phyloP scores from a whole-genome alignment of 2,797 vertebrate genomes.

The Perodicticus potto region DNA sequence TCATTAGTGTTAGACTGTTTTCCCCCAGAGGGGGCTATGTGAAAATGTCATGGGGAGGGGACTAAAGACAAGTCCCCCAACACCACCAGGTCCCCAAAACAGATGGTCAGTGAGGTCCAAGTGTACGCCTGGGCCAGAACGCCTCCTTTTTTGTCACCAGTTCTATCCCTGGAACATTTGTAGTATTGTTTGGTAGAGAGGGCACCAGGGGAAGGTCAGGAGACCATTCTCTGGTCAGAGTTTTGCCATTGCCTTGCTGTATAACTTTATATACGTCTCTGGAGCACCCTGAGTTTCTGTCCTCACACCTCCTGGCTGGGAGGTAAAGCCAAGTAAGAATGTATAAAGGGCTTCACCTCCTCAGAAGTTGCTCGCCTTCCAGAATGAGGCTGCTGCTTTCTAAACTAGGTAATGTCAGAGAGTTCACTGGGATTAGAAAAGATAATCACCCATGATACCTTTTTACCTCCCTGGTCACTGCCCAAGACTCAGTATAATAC shows the following conservation, averaged over 20 bases:
- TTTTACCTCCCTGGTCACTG: constrained; percentile 72
- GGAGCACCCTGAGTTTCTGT: background rate
- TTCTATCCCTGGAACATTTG: background rate
- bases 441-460: constrained; percentile 60
- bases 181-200: background rate
- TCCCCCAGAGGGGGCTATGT: constrained; percentile 72
- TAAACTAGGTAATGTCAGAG: constrained; percentile 62
- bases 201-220: background rate
- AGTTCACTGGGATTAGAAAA: constrained; percentile 74
- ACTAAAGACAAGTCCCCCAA: background rate
- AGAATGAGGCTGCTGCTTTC: constrained; percentile 21
- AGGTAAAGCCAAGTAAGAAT: background rate
- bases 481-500: constrained; percentile 67
- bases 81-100: background rate
- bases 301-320: background rate
- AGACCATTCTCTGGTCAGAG: background rate
- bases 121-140: background rate
- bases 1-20: constrained; percentile 85
- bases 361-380: constrained; percentile 34
- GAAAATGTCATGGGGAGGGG: constrained; percentile 65
- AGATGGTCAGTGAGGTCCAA: background rate
- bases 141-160: background rate
- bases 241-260: background rate
- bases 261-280: background rate
- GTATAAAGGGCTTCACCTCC: background rate